A percentile compares a stretch with the other conserved stretches of the same genome.
Evolutionary conservation across 2,888 invertebrate species (phyloP).

Genomic region (Tenthredo amoena): DNA sequence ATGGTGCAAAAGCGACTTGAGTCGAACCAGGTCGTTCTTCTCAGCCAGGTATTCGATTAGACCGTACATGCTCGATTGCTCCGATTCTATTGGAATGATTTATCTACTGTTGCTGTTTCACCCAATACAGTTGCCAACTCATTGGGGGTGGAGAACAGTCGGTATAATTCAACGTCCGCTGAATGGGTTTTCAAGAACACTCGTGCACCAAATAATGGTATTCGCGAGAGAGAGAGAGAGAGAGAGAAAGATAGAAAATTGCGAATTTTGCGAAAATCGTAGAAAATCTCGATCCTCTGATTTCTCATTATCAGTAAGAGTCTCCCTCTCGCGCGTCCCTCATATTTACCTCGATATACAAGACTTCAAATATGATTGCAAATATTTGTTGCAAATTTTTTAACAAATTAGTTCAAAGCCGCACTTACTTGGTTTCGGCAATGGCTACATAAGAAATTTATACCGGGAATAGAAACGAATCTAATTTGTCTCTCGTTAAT

Average conservation of each 20-base stretch:
- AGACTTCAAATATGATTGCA: neutral
- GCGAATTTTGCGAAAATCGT: neutral
- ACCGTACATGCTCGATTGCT: constrained; percentile 9
- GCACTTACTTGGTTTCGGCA: constrained; percentile 25
- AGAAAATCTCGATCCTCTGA: neutral
- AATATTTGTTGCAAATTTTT: neutral
- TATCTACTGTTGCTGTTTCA: constrained; percentile 10
- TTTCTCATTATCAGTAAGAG: neutral
- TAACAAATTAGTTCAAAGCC: neutral
- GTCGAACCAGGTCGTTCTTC: constrained; percentile 84
- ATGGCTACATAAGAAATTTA: neutral
- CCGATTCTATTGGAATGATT: neutral
- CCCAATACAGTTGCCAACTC: neutral
- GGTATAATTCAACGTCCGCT: constrained; percentile 26
- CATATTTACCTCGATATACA: neutral
- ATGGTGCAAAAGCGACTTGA: constrained; percentile 66
- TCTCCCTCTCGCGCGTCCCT: neutral
- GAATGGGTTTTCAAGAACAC: constrained; percentile 33
- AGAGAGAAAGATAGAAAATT: neutral
- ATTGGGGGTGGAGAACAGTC: neutral
- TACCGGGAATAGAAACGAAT: neutral
- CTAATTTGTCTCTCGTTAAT: neutral
- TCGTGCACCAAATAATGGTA: neutral
- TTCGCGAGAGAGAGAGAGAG: neutral
- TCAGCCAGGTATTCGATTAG: neutral